Conservation (phyloP, 2,888 invertebrate species). For the Dilophus febrilis region DNA sequence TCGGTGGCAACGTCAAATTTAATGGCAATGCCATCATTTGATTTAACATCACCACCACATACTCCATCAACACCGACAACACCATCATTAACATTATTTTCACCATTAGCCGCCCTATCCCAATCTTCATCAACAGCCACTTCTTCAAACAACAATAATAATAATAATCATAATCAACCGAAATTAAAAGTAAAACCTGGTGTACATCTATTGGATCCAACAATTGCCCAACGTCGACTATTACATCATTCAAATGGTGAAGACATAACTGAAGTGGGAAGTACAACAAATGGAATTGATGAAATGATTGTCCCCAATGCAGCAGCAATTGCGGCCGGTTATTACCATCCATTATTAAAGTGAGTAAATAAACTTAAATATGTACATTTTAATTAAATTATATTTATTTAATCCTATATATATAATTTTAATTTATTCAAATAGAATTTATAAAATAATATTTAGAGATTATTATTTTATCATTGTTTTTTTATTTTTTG, state of each 20-base stretch:
- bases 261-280: conserved; percentile 42
- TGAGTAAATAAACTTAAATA: no score
- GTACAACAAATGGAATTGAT: conserved; percentile 43
- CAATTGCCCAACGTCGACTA: conserved; percentile 31
- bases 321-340: no score
- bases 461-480: no score
- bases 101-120: conserved; percentile 10
- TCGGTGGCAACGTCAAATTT: conserved; percentile 21
- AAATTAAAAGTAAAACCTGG: conserved; percentile 38
- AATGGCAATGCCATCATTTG: conserved; percentile 20
- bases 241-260: conserved; percentile 28
- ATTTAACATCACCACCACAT: conserved; percentile 22
- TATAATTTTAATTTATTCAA: no score
- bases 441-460: no score
- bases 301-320: conserved; percentile 39
- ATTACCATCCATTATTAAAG: conserved; percentile 79
- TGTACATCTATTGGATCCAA: conserved; percentile 35
- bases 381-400: no score
- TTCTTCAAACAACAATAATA: no score
- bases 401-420: no score
- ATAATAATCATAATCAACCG: no score
- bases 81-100: conserved; percentile 16
- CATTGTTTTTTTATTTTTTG: no score
- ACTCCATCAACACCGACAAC: conserved; percentile 27
- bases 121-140: conserved; percentile 2